Evolutionary conservation across 2,888 invertebrate genomes (phyloP), one percentile per base, ranked within the genome.

Genomic region (Hoplodrina ambigua): DNA sequence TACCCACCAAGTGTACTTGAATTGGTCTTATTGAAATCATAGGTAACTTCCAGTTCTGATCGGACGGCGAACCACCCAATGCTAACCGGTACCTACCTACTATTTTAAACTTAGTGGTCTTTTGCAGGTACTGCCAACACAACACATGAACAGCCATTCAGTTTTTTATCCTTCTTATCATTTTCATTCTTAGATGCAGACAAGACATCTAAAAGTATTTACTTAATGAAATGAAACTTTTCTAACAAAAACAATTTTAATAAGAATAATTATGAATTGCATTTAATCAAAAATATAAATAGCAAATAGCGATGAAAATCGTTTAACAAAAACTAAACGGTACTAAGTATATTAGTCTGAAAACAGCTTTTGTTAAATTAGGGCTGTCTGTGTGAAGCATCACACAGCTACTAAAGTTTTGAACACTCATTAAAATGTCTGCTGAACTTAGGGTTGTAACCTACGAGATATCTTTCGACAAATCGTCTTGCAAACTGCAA

Each of bases 351-450:
- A 71, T 69, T 64, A 69, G 68, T 78, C 64, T 69, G 61, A 52
- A 71, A 75, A 67, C 67, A 59, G 56, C 50, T 71, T 78, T 67
- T 58, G 68, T 69, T 78, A 69, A 69, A 81, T 75, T 67, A 69
- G 17, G 56, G 46, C 52, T 72, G 50, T 20, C 59, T 60, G 53
- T 20, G 25, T 20, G 67, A 56, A 71, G 53, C 57, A 64, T 75
- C 64, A 69, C 59, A 58, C 19, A 69, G 49, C 65, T 57, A 67
- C 66, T 74, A 49, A 78, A 80, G 54, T 81, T 75, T 56, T 60
- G 10, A 72, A 75, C 78, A 69, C 44, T 61, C 71, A 66, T 81
- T 78, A 81, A 69, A 65, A 61, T 67, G 80, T 80, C 75, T 69
- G 71, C 55, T 37, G 13, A 75, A 66, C 52, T 78, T 73, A 46